Evolutionary conservation across 2,888 invertebrate species (phyloP).

Genomic region (Chrysomela aeneicollis): DNA sequence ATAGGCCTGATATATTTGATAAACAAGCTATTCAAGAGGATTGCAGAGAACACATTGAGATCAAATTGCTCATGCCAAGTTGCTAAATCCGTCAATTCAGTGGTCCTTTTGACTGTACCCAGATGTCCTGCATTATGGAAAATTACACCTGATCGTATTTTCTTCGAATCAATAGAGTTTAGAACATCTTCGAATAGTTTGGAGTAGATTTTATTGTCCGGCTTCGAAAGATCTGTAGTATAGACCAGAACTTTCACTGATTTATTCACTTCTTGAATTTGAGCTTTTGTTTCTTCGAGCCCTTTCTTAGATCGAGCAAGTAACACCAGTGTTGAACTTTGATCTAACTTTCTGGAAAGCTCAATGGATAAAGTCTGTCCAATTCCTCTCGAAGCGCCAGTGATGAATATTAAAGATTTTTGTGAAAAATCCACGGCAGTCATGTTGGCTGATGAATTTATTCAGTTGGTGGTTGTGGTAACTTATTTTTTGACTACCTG

Average conservation of each 20-base stretch:
- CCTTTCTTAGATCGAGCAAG: slow-evolving; percentile 75
- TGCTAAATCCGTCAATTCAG: slow-evolving; percentile 69
- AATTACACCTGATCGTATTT: slow-evolving; percentile 74
- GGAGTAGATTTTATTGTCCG: slow-evolving; percentile 62
- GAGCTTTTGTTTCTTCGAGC: slow-evolving; percentile 71
- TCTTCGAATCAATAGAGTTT: slow-evolving; percentile 50
- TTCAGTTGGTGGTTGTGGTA: neutral
- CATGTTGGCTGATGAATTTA: slow-evolving; percentile 15
- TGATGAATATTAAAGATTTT: slow-evolving; percentile 72
- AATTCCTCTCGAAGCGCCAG: slow-evolving; percentile 90
- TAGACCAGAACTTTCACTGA: slow-evolving; percentile 44
- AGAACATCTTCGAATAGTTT: slow-evolving; percentile 63
- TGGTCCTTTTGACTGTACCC: slow-evolving; percentile 74
- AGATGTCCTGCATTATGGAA: slow-evolving; percentile 90
- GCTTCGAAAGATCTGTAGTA: slow-evolving; percentile 55
- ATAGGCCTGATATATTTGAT: slow-evolving; percentile 62
- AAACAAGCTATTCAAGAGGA: slow-evolving; percentile 75
- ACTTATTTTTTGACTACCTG: neutral
- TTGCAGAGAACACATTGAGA: slow-evolving; percentile 79
- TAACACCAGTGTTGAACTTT: slow-evolving; percentile 76
- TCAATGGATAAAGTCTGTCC: slow-evolving; percentile 81
- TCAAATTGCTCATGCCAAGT: slow-evolving; percentile 75
- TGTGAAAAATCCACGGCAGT: slow-evolving; percentile 66
- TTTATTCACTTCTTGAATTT: slow-evolving; percentile 62
- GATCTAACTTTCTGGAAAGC: slow-evolving; percentile 71